Evolutionary conservation across 2,888 invertebrate species (phyloP).

Genomic region (Pterostichus niger): DNA sequence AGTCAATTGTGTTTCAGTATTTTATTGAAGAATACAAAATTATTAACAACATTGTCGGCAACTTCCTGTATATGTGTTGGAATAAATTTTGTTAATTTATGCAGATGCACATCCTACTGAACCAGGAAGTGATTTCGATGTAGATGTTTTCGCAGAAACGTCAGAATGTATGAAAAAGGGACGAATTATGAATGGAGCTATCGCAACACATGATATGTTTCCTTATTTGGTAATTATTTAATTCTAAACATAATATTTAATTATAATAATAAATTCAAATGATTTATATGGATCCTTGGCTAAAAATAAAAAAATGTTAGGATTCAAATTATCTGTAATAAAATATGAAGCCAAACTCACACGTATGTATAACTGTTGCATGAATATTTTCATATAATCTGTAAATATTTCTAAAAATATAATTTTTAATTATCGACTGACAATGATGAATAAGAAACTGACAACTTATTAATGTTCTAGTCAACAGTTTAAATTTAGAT

Average conservation of each 20-base stretch:
- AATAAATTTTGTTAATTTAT: background rate
- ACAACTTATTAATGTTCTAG: background rate
- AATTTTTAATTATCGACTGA: background rate
- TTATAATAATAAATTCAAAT: no score
- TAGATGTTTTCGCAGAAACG: background rate
- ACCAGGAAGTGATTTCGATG: conserved; percentile 1
- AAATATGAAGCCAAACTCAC: no score
- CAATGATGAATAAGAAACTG: background rate
- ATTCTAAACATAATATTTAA: no score
- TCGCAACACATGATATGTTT: conserved; percentile 26
- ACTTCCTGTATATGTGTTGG: no score
- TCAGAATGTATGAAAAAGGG: background rate
- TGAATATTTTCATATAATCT: background rate
- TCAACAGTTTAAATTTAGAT: no score
- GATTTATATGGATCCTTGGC: no score
- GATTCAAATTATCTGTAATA: no score
- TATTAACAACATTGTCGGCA: no score
- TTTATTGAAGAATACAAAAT: no score
- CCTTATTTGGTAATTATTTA: conserved; percentile 26
- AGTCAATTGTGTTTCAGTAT: no score
- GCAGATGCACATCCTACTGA: background rate
- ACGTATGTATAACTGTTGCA: background rate
- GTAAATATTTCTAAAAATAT: background rate
- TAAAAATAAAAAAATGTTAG: no score
- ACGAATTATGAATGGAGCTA: conserved; percentile 17